Evolutionary conservation across 2,113 vertebrate genomes (phyloP), one percentile per base, ranked within the genome.

Genomic region (Hemiprocne comata): DNA sequence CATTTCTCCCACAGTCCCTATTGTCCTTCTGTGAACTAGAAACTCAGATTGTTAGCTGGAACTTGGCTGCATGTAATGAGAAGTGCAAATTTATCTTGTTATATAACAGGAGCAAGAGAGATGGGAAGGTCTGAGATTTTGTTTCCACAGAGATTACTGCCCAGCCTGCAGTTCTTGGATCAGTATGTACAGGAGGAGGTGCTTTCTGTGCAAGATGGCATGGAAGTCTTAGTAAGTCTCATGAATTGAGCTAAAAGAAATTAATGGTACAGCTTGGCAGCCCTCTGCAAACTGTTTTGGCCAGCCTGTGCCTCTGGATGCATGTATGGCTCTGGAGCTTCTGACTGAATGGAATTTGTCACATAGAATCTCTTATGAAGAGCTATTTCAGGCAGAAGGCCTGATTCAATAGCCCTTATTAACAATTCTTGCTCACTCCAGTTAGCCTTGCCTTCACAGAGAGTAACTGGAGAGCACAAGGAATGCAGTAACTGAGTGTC

Each of bases 121-220:
- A 29, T 75, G 74, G 73, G 84, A 94, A 91, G 78, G 74, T 76
- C 75, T 54, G n/a, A 91, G 89, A 17, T 83, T 83, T 85, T 94
- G 75, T 90, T 96, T 96, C 89, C 67, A 83, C 55, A 86, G 77
- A 94, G 71, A 93, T 89, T 72, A 83, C 78, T 91, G 84, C 75
- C 91, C 84, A 58, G 65, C 60, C 74, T 46, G 62, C 71, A 38
- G 28, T 67, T 85, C 89, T 61, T 73, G 85, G 85, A 77, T 76
- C 67, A 34, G 38, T 54, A 50, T 48, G 55, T 62, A 42, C 74
- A 73, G 54, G 70, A 87, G 75, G 91, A 93, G 54, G 38, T 79
- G 82, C 72, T 55, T 88, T 54, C 75, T 64, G 38, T 83, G 64
- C 48, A 71, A 53, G 29, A 57, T 80, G 71, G 42, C 71, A 83